A percentile compares a stretch with the other conserved stretches of the same genome.
phyloP scores from a whole-genome alignment of 2,113 vertebrate genomes.

The Gnathonemus echidnorhynchus region DNA sequence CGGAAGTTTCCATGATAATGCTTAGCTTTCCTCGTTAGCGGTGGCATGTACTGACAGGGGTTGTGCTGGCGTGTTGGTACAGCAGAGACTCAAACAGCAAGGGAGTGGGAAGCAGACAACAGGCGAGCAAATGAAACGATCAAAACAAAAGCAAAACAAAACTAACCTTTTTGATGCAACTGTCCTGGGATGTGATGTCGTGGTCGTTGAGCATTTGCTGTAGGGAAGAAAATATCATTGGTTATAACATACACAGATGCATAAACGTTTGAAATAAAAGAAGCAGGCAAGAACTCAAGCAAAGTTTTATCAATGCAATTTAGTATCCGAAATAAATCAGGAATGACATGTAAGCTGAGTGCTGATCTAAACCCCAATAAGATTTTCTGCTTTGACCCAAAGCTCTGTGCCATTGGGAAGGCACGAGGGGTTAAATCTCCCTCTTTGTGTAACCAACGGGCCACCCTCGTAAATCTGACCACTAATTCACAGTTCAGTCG shows the following conservation, averaged over 20 bases:
- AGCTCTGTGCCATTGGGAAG: neutral
- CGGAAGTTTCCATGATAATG: neutral
- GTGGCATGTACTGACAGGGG: neutral
- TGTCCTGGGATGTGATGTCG: conserved; percentile 72
- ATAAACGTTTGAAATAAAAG: neutral
- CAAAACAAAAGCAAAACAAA: neutral
- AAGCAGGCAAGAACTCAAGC: neutral
- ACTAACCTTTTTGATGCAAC: conserved; percentile 88
- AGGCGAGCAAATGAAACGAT: neutral
- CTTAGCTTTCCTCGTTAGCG: neutral
- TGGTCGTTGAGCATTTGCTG: conserved; percentile 81
- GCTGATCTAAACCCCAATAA: neutral
- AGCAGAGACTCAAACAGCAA: neutral
- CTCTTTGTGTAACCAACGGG: conserved; percentile 49
- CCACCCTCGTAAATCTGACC: conserved; percentile 51
- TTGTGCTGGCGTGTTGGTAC: neutral
- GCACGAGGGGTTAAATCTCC: conserved; percentile 9
- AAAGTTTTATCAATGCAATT: neutral
- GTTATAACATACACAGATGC: neutral
- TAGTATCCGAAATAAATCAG: neutral
- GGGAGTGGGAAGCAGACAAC: neutral
- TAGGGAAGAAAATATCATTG: conserved; percentile 23
- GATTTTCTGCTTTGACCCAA: conserved; percentile 8
- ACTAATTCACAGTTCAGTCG: conserved; percentile 52
- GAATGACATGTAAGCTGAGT: neutral